Evolutionary conservation across 1,140 invertebrate species (phyloP), one percentile per base, ranked within the genome.

Genomic region (Trichonephila clavata): DNA sequence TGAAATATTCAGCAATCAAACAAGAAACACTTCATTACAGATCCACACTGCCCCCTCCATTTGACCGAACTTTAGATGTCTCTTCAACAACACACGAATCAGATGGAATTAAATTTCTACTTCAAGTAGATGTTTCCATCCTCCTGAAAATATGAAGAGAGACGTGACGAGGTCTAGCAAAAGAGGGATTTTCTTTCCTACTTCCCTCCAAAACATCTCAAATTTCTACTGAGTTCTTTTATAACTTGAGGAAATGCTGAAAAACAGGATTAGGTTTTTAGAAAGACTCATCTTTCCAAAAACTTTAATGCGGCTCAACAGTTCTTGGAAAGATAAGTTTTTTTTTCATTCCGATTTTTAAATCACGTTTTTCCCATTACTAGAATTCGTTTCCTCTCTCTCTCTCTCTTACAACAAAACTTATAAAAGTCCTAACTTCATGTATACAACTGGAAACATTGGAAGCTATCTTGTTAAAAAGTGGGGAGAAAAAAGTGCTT

Each of bases 271-370:
- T 92, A 92, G 71, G 68, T 61, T 90, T 60, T 50, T 59, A n/a
- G 61, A 80, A 63, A 84, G 27, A 50, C 32, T 92, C 90, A 92
- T 84, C 90, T 80, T 84, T 39, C 71, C 24, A 24, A 60, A 80
- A 84, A 84, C 59, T 92, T 92, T 92, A 92, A 92, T 92, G 81
- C 80, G 24, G 80, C 80, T 92, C 90, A 92, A 92, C 90, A 92
- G 80, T 50, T 92, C 60, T 39, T 21, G 27, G 20, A 88, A 43
- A 43, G 32, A 88, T 68, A 88, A 68, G 60, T 88, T 65, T 77
- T 43, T n/a, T 71, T 39, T 21, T 43, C 39, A 27, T 57, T 71
- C 68, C 60, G 24, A 89, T 32, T 89, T 89, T 39, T 39, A 43
- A 71, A 89, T 89, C 87, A 89, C 87, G 87, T 89, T 77, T 24